Evolutionary conservation across 2,113 vertebrate species (phyloP).

Genomic region (Vireo altiloquus): DNA sequence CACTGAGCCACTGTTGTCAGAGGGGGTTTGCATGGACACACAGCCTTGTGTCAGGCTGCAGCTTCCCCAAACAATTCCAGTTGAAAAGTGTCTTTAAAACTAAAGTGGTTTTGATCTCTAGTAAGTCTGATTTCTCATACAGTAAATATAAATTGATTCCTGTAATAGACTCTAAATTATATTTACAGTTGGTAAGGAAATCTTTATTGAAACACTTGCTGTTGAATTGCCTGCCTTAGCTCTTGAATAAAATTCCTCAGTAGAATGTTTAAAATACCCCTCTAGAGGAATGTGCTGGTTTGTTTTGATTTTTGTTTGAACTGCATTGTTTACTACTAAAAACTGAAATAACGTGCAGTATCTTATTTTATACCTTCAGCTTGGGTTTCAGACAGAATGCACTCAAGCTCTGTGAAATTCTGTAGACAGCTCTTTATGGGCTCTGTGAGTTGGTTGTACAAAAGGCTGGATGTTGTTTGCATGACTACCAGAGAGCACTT

Average conservation of each 20-base stretch:
- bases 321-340: neutral
- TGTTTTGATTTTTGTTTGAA: neutral
- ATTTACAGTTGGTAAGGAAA: neutral
- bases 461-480: neutral
- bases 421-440: neutral
- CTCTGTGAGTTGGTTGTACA: neutral
- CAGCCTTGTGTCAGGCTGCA: neutral
- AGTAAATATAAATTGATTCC: neutral
- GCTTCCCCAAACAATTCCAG: neutral
- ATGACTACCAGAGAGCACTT: neutral
- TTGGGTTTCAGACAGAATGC: neutral
- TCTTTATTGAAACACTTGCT: neutral
- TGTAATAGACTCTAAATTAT: neutral
- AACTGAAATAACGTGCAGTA: neutral
- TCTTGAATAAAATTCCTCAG: neutral
- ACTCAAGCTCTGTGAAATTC: neutral
- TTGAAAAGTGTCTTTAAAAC: neutral
- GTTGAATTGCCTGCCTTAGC: neutral
- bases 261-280: neutral
- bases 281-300: neutral
- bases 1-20: neutral
- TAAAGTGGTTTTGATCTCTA: neutral
- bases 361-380: neutral
- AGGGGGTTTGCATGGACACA: neutral
- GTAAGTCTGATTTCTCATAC: neutral